phyloP scores from a whole-genome alignment of 2,113 vertebrate genomes.

The Antechinus stuartii region DNA sequence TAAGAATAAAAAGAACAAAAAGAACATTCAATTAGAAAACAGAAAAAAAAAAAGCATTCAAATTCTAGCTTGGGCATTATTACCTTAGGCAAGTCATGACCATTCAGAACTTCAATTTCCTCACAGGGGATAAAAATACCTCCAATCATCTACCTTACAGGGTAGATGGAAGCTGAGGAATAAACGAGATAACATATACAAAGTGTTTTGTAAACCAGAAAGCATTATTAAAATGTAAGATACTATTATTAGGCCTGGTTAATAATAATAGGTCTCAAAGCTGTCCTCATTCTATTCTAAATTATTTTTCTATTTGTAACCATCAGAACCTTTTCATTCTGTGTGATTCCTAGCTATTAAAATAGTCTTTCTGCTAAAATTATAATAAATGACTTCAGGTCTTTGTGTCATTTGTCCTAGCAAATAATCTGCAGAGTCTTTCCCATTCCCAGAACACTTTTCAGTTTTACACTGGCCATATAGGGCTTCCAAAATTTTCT shows the following conservation, averaged over 20 bases:
- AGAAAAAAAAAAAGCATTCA: neutral
- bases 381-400: neutral
- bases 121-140: neutral
- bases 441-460: neutral
- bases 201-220: neutral
- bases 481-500: neutral
- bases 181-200: neutral
- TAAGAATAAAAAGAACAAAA: neutral
- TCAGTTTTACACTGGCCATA: neutral
- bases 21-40: neutral
- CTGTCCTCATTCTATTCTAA: neutral
- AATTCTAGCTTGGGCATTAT: neutral
- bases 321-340: neutral
- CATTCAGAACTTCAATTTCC: neutral
- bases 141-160: neutral
- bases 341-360: neutral
- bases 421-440: neutral
- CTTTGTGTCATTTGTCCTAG: slow-evolving; percentile 21
- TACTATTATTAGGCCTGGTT: neutral
- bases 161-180: neutral
- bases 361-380: slow-evolving; percentile 16
- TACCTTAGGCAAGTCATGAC: neutral
- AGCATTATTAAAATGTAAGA: neutral
- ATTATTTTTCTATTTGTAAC: neutral
- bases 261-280: neutral